Evolutionary conservation across 2,113 vertebrate species (phyloP).

Genomic region (Genyomyrus donnyi): DNA sequence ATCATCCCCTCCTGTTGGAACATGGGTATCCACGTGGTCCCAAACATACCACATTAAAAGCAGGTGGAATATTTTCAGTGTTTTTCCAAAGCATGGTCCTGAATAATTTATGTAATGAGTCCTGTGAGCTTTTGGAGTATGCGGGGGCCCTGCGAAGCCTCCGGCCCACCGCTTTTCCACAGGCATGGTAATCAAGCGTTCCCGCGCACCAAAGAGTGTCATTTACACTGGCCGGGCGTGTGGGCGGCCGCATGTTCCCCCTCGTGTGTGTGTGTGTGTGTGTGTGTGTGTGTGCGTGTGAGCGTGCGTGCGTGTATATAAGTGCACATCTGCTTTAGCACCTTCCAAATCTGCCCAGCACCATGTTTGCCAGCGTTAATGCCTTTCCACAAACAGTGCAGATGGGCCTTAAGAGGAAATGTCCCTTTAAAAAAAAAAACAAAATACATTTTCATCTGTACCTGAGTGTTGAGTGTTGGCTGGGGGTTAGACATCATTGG

Average conservation of each 20-base stretch:
- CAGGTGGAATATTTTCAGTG: neutral
- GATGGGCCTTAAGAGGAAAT: neutral
- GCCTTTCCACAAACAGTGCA: neutral
- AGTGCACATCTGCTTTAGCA: neutral
- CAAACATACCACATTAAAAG: neutral
- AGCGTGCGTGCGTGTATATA: neutral
- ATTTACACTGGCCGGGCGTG: neutral
- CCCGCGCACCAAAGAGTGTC: constrained; percentile 1
- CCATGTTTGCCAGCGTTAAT: neutral
- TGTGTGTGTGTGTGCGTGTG: neutral
- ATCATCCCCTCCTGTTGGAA: neutral
- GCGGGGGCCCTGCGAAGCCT: neutral
- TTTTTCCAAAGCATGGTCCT: neutral
- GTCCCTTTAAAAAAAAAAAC: neutral
- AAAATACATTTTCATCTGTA: neutral
- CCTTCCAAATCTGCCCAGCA: neutral
- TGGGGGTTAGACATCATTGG: neutral
- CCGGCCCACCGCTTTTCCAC: neutral
- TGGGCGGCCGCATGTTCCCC: neutral
- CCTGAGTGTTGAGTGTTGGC: neutral
- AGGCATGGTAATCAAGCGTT: neutral
- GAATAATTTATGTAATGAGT: constrained; percentile 20
- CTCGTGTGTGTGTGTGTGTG: neutral
- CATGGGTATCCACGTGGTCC: neutral
- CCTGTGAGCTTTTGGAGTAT: neutral